Base-by-base conservation (phyloP, 2,797 vertebrate genomes). In the Synaphobranchus kaupii region DNA sequence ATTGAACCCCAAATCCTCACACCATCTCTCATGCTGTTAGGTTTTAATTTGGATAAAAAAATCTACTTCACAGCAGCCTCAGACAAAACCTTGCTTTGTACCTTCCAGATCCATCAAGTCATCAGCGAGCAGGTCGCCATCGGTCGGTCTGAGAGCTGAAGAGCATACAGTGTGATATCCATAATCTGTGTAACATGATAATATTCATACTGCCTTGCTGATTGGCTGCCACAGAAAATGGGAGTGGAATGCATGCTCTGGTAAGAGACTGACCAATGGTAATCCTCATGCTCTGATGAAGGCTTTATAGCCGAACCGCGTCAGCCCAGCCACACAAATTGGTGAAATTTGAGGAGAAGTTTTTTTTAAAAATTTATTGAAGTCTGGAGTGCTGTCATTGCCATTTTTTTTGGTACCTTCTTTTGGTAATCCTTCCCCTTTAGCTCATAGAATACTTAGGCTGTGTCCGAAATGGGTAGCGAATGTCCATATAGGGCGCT, bases 41-140 rank as follows among this genome's bases (percentile, higher is more conserved):
- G 52, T 78, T 39, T 34, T 44, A 81, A 50, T 47, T 50, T 10
- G 47, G 20, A 81, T n/a, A 50, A 50, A 31, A 20, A n/a, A 48
- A 15, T 39, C 25, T 47, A 50, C 50, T 39, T 13, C 87, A 90
- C 88, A 50, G 86, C 89, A 89, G 86, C 63, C 39, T 85, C 88
- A 90, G 87, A 88, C 87, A 81, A 84, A 87, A 73, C 88, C 7
- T 47, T 85, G 4, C 80, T 47, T 20, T 88, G 91, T 98, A 97
- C 97, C 96, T 95, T 96, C 95, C 81, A 94, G 92, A 87, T 96
- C 97, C 93, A 94, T 93, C 4, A 91, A 90, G 92, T 97, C 96
- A 81, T 97, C 98, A 89, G 95, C 96, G 94, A 97, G 93, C 86
- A 92, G 93, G 3, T 97, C 97, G 90, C 96, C 97, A 90, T 96